Conservation (phyloP, 2,888 invertebrate genomes). For the Exephanes ischioxanthus region DNA sequence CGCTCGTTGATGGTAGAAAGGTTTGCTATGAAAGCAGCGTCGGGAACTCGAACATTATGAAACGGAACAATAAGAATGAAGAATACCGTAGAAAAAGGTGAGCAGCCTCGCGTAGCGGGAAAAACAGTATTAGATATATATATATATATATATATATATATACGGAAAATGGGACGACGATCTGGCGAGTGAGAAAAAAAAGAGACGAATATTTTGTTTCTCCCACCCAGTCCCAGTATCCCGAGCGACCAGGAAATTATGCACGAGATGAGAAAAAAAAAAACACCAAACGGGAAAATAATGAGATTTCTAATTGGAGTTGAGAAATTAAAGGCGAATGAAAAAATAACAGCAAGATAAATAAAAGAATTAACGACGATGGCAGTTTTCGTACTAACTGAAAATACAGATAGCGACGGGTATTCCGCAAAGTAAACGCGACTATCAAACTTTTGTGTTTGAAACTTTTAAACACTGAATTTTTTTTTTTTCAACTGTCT, state of each 20-base stretch:
- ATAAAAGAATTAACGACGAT: conserved; percentile 13
- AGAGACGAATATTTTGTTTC: conserved; percentile 8
- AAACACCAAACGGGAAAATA: conserved; percentile 17
- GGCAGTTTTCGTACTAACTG: not conserved
- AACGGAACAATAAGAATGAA: conserved; percentile 19
- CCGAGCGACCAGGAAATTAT: conserved; percentile 19
- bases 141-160: not conserved
- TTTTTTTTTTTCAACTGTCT: not conserved
- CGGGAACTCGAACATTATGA: conserved; percentile 17
- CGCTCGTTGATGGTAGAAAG: conserved; percentile 47
- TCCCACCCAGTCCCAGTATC: not conserved
- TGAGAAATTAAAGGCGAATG: conserved; percentile 14
- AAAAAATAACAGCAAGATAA: not conserved
- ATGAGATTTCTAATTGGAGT: conserved; percentile 25
- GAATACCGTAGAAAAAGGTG: conserved; percentile 3
- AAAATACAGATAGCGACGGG: not conserved
- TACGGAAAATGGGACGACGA: not conserved
- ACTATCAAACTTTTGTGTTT: not conserved
- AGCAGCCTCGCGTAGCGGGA: not conserved
- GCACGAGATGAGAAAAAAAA: conserved; percentile 7
- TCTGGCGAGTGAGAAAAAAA: not conserved
- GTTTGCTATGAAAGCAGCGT: conserved; percentile 10
- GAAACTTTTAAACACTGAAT: not conserved
- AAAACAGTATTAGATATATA: conserved; percentile 16
- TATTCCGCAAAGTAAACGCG: not conserved